Conservation (phyloP, 2,888 invertebrate species). For the Platerodrilus igneus region DNA sequence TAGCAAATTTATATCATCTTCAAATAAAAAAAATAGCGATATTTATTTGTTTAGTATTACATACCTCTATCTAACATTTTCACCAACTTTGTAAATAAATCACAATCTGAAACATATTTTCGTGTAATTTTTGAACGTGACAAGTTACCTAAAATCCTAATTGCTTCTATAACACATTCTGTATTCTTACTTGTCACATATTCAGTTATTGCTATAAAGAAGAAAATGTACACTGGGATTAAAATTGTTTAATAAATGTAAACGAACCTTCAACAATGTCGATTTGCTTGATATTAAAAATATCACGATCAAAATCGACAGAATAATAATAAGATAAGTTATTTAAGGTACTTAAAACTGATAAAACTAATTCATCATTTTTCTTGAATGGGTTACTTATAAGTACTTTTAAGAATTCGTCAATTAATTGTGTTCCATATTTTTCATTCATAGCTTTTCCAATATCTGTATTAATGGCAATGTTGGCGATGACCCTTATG, state of each 20-base stretch:
- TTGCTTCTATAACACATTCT: slow-evolving; percentile 63
- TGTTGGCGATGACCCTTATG: slow-evolving; percentile 79
- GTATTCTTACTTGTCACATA: slow-evolving; percentile 47
- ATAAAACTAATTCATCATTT: slow-evolving; percentile 70
- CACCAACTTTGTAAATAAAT: slow-evolving; percentile 58
- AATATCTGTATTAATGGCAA: slow-evolving; percentile 72
- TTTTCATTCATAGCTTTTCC: slow-evolving; percentile 60
- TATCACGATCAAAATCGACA: slow-evolving; percentile 45
- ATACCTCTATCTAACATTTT: slow-evolving; percentile 56
- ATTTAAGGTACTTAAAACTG: slow-evolving; percentile 76
- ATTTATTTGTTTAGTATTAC: slow-evolving; percentile 7
- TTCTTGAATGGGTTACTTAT: slow-evolving; percentile 51
- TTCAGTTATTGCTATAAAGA: slow-evolving; percentile 46
- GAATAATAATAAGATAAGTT: slow-evolving; percentile 75
- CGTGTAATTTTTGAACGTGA: slow-evolving; percentile 65
- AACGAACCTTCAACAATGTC: slow-evolving; percentile 49
- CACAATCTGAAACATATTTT: slow-evolving; percentile 62
- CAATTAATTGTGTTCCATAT: slow-evolving; percentile 43
- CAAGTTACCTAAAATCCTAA: slow-evolving; percentile 78
- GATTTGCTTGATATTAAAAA: slow-evolving; percentile 50
- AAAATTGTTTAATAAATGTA: background rate
- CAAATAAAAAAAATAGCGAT: too few species aligned
- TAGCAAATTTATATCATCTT: slow-evolving; percentile 64
- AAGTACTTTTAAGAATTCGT: slow-evolving; percentile 47
- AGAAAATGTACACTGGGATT: background rate